Base-by-base conservation (phyloP, 2,797 vertebrate genomes). In the Rhinichthys osculus region DNA sequence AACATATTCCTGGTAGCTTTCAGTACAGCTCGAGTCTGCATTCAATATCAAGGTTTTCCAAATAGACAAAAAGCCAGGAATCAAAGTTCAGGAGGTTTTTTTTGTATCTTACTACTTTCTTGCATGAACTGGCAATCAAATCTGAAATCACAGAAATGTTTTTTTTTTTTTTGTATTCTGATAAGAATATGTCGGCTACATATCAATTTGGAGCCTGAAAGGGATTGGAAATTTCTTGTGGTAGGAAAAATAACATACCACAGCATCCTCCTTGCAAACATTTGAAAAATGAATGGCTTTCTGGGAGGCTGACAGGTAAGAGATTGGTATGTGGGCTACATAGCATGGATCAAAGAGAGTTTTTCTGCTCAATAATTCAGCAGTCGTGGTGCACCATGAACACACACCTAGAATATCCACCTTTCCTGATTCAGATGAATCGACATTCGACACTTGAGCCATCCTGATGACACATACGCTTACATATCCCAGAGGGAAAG, bases 291-390 rank as follows among this genome's bases (percentile, higher is more conserved):
- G 82, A 80, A 71, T 83, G 86, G 79, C 70, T 59, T 78, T 85
- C 82, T 86, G 77, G 87, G 88, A 90, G 90, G 90, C 89, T 91
- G 92, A 92, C 90, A 90, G 91, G 90, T 91, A 89, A 89, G 87
- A 89, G 73, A 90, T 87, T 87, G 85, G 86, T 71, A 82, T 79
- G 89, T 89, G 89, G 52, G 85, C 91, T 87, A 86, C 88, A 86
- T 88, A 87, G 90, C 77, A 27, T 42, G 79, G 91, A 93, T 94
- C 89, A 93, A 92, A 91, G 92, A 89, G 89, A 90, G 84, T 81
- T 44, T 87, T 90, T 91, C 90, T 79, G 87, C 90, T 94, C 88
- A 94, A 93, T 94, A 93, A 93, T 94, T 94, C 91, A 94, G 88
- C 62, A 85, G 85, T 78, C 38, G 23, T 30, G 59, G 78, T 81